Evolutionary conservation across 2,113 vertebrate genomes (phyloP).

Genomic region (Perca schrenkii): DNA sequence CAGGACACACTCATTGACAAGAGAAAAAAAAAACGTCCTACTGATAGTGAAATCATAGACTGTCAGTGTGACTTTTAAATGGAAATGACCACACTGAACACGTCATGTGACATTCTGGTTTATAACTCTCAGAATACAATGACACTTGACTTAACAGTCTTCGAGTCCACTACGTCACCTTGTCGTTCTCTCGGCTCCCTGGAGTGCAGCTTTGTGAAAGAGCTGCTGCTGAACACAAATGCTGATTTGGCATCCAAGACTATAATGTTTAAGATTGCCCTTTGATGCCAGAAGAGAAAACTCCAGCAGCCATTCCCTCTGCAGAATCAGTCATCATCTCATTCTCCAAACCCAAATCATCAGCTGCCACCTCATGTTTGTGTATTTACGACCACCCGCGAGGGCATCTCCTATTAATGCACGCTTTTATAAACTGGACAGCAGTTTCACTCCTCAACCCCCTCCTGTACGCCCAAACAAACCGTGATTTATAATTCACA

Average conservation of each 20-base stretch:
- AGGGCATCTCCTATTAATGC: conserved; percentile 83
- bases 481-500: conserved; percentile 85
- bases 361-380: conserved; percentile 78
- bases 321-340: conserved; percentile 52
- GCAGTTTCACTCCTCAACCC: conserved; percentile 74
- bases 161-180: conserved; percentile 26
- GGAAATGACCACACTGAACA: conserved; percentile 1
- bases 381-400: conserved; percentile 83
- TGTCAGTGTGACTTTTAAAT: conserved; percentile 23
- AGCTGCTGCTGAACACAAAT: conserved; percentile 11
- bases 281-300: conserved; percentile 32
- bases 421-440: conserved; percentile 86
- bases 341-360: conserved; percentile 71
- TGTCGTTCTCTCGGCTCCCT: conserved; percentile 15
- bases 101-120: conserved; percentile 7
- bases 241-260: conserved; percentile 23
- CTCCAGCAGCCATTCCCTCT: conserved; percentile 24
- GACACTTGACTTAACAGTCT: conserved; percentile 15
- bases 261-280: conserved; percentile 28
- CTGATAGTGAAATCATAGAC: conserved; percentile 5
- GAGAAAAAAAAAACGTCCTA: conserved; percentile 10
- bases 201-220: conserved; percentile 14
- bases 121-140: conserved; percentile 21
- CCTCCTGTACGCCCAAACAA: conserved; percentile 81
- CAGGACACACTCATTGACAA: background rate